Percentiles rank a stretch among this genome's conserved stretches.
These are phyloP conservation scores for Drosophila atripex DNA, from an alignment of 2,888 invertebrate species.

Conservation along the genomic window DNA sequence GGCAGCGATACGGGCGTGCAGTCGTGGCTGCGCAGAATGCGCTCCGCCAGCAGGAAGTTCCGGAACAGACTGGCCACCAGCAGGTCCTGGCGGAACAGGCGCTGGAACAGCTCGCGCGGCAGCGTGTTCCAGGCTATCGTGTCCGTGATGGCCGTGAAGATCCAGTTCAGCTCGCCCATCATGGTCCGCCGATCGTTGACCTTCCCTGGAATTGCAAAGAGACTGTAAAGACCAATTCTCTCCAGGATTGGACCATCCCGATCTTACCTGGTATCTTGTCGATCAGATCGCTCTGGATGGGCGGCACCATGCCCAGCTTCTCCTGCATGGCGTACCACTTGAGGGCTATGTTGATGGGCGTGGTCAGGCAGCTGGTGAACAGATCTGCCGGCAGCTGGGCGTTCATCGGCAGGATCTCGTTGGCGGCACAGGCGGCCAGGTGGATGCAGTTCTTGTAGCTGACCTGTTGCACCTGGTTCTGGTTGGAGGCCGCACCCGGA, in stretches of 20 bases:
- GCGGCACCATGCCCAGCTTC: slow-evolving; percentile 91
- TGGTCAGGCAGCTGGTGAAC: slow-evolving; percentile 99
- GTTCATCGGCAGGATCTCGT: slow-evolving; percentile 97
- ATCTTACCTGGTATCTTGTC: slow-evolving; percentile 93
- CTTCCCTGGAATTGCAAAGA: slow-evolving; percentile 86
- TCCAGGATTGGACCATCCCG: not conserved
- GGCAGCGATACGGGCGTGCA: slow-evolving; percentile 98
- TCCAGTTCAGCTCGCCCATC: slow-evolving; percentile 99
- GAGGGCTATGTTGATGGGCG: slow-evolving; percentile 98
- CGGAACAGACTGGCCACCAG: slow-evolving; percentile 99
- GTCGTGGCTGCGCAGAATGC: slow-evolving; percentile 97
- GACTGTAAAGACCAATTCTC: not conserved
- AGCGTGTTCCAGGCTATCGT: slow-evolving; percentile 99
- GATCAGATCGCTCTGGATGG: slow-evolving; percentile 92
- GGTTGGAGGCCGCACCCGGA: not conserved
- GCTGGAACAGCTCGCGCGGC: slow-evolving; percentile 97
- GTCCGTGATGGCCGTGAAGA: slow-evolving; percentile 99
- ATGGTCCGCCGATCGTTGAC: slow-evolving; percentile 97
- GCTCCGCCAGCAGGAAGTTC: slow-evolving; percentile 97
- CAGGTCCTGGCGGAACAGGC: slow-evolving; percentile 97
- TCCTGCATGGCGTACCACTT: slow-evolving; percentile 96
- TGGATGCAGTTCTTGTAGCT: slow-evolving; percentile 97
- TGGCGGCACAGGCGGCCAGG: slow-evolving; percentile 96
- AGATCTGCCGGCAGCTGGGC: slow-evolving; percentile 98
- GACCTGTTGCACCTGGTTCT: slow-evolving; percentile 51